Evolutionary conservation across 2,797 vertebrate species (phyloP), one percentile per base, ranked within the genome.

Genomic region (Trachurus trachurus): DNA sequence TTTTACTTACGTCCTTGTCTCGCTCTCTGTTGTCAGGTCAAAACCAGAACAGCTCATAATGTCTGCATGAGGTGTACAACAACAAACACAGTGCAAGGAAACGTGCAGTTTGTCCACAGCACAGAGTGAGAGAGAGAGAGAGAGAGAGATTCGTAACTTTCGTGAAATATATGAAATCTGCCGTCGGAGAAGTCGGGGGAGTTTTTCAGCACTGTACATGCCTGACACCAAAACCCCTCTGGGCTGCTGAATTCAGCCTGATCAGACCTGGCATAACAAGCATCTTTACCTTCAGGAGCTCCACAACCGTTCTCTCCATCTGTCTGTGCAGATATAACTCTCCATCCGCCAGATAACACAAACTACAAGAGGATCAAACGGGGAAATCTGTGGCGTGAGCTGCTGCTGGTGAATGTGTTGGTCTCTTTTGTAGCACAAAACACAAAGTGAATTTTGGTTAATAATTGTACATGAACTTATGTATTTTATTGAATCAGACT

Each of bases 271-370:
- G 91, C 93, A 93, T 80, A 66, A 82, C 79, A 73, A 83, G 80
- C 84, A 73, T 83, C 80, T 86, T 90, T 90, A 90, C 85, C 92
- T 92, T 88, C 72, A 81, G 90, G 91, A 90, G 77, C 77, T 92
- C 61, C 79, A 79, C 86, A 70, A 73, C 2, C 9, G 68, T 79
- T 89, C 84, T 57, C 87, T 88, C 83, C 79, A 73, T 82, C 91
- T 94, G 94, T 95, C 93, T 84, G 66, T 78, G 71, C 84, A 79
- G 85, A 94, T 94, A 83, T 89, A 85, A 82, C 85, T 94, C 92
- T 84, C 66, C 50, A 70, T 76, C 72, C 19, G 80, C 81, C 85
- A 67, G 72, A 77, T 87, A 91, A 90, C 84, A 84, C 80, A 80
- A 84, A 83, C 44, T 64, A 63, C 70, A 77, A 52, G 9, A 54